A percentile compares a stretch with the other conserved stretches of the same genome.
Evolutionary conservation across 2,113 vertebrate species (phyloP).

Genomic region (Oriolus oriolus): DNA sequence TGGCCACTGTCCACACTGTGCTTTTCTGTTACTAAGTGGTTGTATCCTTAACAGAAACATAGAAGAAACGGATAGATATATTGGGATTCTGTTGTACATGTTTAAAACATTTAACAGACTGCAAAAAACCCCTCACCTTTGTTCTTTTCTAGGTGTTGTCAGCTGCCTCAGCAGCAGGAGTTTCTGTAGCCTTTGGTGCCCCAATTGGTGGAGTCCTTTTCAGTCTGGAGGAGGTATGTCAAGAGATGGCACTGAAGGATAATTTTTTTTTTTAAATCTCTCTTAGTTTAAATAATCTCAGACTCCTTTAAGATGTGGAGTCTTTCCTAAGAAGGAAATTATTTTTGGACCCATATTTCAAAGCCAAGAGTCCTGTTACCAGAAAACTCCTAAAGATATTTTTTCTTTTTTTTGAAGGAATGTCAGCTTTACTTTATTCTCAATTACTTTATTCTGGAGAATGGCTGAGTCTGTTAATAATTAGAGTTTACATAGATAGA

Average conservation of each 20-base stretch:
- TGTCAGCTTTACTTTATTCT: neutral
- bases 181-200: conserved; percentile 97
- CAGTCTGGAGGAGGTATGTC: conserved; percentile 92
- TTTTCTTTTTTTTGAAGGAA: neutral
- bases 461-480: neutral
- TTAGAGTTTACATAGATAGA: neutral
- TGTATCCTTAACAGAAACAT: neutral
- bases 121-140: neutral
- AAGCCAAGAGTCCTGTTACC: neutral
- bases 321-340: neutral
- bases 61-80: neutral
- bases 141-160: conserved; percentile 85
- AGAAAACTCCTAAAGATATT: neutral
- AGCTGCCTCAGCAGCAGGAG: conserved; percentile 94
- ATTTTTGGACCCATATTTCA: neutral
- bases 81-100: neutral
- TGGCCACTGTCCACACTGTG: neutral
- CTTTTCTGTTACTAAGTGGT: neutral
- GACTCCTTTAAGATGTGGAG: neutral
- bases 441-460: neutral
- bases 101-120: neutral
- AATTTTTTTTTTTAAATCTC: neutral
- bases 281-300: neutral
- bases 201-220: conserved; percentile 98
- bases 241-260: neutral